These are phyloP conservation scores for Nemopilema nomurai DNA, from an alignment of 30 jellyfish, hydroid and myxozoan species.

Conservation along the genomic window DNA sequence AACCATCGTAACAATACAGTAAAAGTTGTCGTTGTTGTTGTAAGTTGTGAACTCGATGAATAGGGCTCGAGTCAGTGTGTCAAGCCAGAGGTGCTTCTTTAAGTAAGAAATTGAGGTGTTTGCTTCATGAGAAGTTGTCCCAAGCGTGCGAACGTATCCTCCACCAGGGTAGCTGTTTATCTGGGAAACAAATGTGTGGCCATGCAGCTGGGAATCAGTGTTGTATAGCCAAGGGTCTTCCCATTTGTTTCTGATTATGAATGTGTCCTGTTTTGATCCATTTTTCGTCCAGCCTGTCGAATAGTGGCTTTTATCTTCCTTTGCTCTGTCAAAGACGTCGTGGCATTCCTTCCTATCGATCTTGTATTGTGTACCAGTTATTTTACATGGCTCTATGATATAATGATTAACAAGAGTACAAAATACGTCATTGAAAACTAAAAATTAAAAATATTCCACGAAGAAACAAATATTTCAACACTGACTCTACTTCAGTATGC, in stretches of 20 bases:
- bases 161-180: conserved; percentile 71
- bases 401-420: too few species aligned
- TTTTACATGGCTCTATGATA: background rate
- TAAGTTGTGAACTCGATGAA: conserved; percentile 74
- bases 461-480: too few species aligned
- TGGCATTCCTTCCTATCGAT: background rate
- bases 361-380: background rate
- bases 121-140: conserved; percentile 34
- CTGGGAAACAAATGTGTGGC: conserved; percentile 18
- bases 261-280: background rate
- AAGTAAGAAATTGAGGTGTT: conserved; percentile 24
- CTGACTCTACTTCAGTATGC: too few species aligned
- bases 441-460: too few species aligned
- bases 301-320: conserved; percentile 9
- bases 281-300: conserved; percentile 9
- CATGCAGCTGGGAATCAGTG: conserved; percentile 14
- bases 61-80: conserved; percentile 66
- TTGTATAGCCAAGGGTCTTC: conserved; percentile 48
- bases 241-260: background rate
- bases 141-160: conserved; percentile 72
- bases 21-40: conserved; percentile 77
- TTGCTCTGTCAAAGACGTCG: background rate
- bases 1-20: conserved; percentile 55
- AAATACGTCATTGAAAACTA: too few species aligned
- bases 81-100: conserved; percentile 65